Base-by-base conservation (phyloP, 2,113 vertebrate species). In the Pseudolaguvia tuberculata region DNA sequence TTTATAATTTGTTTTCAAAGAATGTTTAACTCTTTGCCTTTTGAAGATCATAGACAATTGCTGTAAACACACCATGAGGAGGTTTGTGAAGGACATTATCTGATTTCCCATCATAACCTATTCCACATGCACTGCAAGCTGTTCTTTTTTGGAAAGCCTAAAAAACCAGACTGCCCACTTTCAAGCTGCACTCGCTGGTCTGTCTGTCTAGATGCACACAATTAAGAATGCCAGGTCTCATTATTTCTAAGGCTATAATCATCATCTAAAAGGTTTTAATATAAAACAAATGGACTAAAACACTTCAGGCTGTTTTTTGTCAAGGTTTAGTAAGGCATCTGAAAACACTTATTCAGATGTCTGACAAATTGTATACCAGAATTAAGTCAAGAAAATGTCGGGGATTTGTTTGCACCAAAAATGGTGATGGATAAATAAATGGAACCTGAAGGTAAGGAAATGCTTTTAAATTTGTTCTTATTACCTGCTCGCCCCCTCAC, bases 211-310 rank as follows among this genome's bases (percentile, higher is more conserved):
- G 58, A 29, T 48, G 53, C 52, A 39, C 25, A 72, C 71, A 70
- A 71, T 70, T 79, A 70, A 70, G 57, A 72, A 67, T 55, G 42
- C 67, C 56, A 35, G 20, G 45, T 65, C 47, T 61, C 71, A 79
- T 68, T 68, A 61, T 63, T 61, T 51, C 57, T 57, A 48, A 56
- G 12, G 11, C 55, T 69, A 47, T 75, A 79, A 80, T 82, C 42
- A 69, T 20, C 29, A 18, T 72, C 57, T 57, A 63, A 69, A 62
- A 76, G 72, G 76, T 76, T 73, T 42, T 72, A 85, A 71, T 72
- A 70, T 71, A 81, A 85, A 70, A 80, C 79, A 75, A 85, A 79
- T 80, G 75, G 80, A 79, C 84, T 80, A 81, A 77, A 82, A 80
- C 42, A 75, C 76, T 68, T 81, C 9, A 42, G 76, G 29, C 53